These are phyloP conservation scores for Spinus pinus DNA, from an alignment of 2,797 vertebrate species.

Conservation along the genomic window DNA sequence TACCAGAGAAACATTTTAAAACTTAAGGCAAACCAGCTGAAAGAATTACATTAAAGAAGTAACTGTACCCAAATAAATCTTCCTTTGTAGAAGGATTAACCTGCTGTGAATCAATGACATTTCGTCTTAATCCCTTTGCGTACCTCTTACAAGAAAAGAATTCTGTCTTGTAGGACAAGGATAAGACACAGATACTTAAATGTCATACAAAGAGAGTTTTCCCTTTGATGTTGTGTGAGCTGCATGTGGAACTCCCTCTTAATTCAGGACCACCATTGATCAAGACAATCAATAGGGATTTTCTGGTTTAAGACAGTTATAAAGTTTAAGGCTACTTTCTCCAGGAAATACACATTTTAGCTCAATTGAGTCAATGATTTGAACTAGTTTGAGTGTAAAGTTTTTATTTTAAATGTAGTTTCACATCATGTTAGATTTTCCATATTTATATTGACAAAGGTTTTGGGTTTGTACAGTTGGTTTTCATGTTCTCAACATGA, in stretches of 20 bases:
- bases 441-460: neutral
- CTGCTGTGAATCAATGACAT: neutral
- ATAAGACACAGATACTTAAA: neutral
- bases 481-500: neutral
- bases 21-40: neutral
- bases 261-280: neutral
- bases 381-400: neutral
- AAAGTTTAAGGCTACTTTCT: neutral
- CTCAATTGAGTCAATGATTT: neutral
- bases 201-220: neutral
- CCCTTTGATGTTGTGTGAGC: neutral
- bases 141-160: neutral
- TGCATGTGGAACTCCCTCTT: neutral
- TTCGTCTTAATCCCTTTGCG: neutral
- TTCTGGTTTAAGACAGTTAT: neutral
- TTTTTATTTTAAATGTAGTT: neutral
- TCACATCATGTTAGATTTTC: neutral
- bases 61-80: neutral
- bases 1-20: neutral
- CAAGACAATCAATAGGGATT: neutral
- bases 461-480: neutral
- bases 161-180: neutral
- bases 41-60: neutral
- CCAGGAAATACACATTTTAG: neutral
- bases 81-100: neutral